Base-by-base conservation (phyloP, 2,113 vertebrate genomes). In the Sapajus apella region DNA sequence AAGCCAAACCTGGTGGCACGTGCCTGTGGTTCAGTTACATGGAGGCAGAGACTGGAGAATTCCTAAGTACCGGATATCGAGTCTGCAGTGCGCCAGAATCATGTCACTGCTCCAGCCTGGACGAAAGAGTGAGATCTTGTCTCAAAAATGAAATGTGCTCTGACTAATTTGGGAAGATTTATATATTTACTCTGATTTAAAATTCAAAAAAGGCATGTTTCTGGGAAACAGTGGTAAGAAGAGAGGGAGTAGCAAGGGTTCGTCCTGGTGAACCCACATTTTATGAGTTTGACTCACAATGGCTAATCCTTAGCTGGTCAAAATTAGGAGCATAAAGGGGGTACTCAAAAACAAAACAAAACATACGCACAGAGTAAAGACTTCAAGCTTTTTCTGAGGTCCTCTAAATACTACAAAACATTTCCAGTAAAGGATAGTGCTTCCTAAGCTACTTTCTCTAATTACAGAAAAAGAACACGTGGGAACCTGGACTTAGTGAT, bases 1-100 rank as follows among this genome's bases (percentile, higher is more conserved):
- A 30, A 64, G 12, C 2, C 27, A 1, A 27, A 64, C 0, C 5
- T 64, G 61, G 61, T 64, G 30, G 61, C 27, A 32, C 0, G 0
- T 64, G 61, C 61, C 27, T 32, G 27, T 64, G 27, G 61, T 64
- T 30, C 61, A 30, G 61, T 12, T 64, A 64, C 27, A 5, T 6
- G 27, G 61, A 64, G 27, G 61, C 61, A 30, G 27, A 64, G 61
- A 12, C 12, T 6, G 61, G 27, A 64, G 61, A 64, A 64, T 64
- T 64, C 11, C 61, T 64, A 30, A 64, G 61, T 5, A 27, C 61
- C 27, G 0, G 61, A 64, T 32, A 30, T 64, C 27, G 13, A 32
- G 27, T 64, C 61, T 64, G 12, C 61, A 64, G 27, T 32, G 61
- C 14, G 27, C 61, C 61, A 64, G 27, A 32, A 32, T 32, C 61